Evolutionary conservation across 2,888 invertebrate species (phyloP).

Genomic region (Pinctada fucata): DNA sequence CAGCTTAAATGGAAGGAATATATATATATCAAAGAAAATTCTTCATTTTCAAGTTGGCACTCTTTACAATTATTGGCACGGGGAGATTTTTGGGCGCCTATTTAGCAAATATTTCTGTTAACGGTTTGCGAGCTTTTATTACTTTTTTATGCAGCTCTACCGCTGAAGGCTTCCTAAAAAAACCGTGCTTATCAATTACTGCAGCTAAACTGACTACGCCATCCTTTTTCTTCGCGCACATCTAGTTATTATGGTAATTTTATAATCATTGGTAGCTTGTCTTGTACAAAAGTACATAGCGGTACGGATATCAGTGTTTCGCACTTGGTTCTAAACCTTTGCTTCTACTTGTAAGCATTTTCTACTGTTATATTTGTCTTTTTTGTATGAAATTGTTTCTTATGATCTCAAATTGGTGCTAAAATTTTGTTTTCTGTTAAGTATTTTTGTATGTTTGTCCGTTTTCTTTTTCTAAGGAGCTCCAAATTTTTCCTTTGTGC

Average conservation of each 20-base stretch:
- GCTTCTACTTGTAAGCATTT: too few species aligned
- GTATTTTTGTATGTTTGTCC: slow-evolving; percentile 21
- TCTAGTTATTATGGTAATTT: background rate
- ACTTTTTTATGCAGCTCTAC: background rate
- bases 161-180: background rate
- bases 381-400: slow-evolving; percentile 13
- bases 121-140: background rate
- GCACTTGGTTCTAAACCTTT: too few species aligned
- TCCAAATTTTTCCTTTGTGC: slow-evolving; percentile 42
- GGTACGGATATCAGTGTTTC: too few species aligned
- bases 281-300: background rate
- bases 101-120: background rate
- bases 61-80: background rate
- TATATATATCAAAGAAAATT: too few species aligned
- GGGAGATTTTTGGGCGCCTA: background rate
- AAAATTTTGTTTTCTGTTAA: slow-evolving; percentile 12
- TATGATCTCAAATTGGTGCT: slow-evolving; percentile 23
- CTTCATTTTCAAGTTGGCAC: background rate
- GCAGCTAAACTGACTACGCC: background rate
- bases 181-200: background rate
- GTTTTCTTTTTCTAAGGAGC: slow-evolving; percentile 20
- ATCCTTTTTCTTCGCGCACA: background rate
- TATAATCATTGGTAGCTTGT: too few species aligned
- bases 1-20: too few species aligned
- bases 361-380: slow-evolving; percentile 21